Evolutionary conservation across 2,113 vertebrate species (phyloP).

Genomic region (Scatophagus argus): DNA sequence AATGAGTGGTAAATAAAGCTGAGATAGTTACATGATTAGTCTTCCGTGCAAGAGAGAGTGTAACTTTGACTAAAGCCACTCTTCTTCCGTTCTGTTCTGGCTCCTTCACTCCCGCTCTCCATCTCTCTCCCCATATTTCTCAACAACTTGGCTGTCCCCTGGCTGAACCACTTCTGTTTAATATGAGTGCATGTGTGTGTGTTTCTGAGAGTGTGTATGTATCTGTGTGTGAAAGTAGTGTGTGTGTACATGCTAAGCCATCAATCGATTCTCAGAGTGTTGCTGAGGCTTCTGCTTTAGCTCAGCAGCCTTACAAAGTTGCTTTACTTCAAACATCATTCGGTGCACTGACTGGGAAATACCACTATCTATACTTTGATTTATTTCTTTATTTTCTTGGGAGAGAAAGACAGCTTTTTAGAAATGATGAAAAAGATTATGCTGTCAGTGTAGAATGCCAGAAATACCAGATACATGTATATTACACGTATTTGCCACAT

Average conservation of each 20-base stretch:
- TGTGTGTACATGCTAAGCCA: conserved; percentile 54
- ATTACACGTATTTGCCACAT: background rate
- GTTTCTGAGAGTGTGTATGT: background rate
- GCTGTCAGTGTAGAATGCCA: background rate
- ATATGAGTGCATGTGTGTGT: conserved; percentile 50
- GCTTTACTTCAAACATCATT: conserved; percentile 57
- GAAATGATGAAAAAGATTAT: background rate
- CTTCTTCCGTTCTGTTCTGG: conserved; percentile 44
- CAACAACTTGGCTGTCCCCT: conserved; percentile 70
- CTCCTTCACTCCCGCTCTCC: conserved; percentile 42
- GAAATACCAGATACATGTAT: background rate
- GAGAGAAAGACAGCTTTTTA: background rate
- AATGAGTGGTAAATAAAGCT: conserved; percentile 52
- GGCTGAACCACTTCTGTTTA: conserved; percentile 74
- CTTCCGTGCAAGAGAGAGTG: conserved; percentile 55
- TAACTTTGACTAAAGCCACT: conserved; percentile 64
- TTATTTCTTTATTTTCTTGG: conserved; percentile 20
- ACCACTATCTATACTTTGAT: conserved; percentile 21
- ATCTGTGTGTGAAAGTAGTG: conserved; percentile 6
- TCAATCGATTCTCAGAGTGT: conserved; percentile 62
- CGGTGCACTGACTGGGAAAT: conserved; percentile 37
- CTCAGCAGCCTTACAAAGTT: conserved; percentile 53
- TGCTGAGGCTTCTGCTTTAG: conserved; percentile 55
- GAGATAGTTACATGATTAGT: conserved; percentile 59
- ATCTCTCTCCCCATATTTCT: conserved; percentile 46